Evolutionary conservation across 2,113 vertebrate species (phyloP).

Genomic region (Xiphias gladius): DNA sequence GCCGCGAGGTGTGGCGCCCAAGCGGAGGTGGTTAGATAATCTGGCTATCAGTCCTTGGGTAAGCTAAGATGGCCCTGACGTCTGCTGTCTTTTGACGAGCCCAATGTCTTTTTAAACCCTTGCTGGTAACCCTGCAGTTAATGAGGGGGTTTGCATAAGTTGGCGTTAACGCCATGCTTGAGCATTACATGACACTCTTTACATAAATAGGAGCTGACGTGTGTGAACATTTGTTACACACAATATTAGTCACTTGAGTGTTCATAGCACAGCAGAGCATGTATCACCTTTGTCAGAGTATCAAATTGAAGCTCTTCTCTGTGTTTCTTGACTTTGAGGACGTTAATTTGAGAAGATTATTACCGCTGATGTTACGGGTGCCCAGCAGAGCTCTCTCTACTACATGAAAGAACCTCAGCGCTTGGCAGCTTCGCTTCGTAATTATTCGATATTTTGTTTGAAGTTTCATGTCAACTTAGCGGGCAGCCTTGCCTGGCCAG

Average conservation of each 20-base stretch:
- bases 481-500: conserved; percentile 44
- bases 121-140: conserved; percentile 46
- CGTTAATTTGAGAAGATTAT: conserved; percentile 45
- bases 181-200: conserved; percentile 47
- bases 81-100: conserved; percentile 54
- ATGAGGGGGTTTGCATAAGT: conserved; percentile 57
- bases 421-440: conserved; percentile 53
- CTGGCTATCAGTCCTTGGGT: conserved; percentile 55
- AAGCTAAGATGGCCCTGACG: conserved; percentile 66
- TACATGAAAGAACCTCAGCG: conserved; percentile 22
- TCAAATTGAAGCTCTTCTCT: conserved; percentile 30
- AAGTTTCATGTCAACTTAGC: conserved; percentile 59
- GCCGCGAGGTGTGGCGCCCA: conserved; percentile 62
- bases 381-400: conserved; percentile 4
- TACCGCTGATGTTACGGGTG: conserved; percentile 33
- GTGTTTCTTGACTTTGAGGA: conserved; percentile 14
- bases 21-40: conserved; percentile 62
- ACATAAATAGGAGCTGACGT: conserved; percentile 50
- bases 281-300: conserved; percentile 25
- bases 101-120: conserved; percentile 50
- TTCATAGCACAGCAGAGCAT: neutral
- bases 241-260: conserved; percentile 29
- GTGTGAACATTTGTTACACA: conserved; percentile 23
- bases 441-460: conserved; percentile 55
- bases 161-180: conserved; percentile 39